Evolutionary conservation across 23 tunicate genomes (phyloP), one percentile per base, ranked within the genome.

Genomic region (Halocynthia aurantium): DNA sequence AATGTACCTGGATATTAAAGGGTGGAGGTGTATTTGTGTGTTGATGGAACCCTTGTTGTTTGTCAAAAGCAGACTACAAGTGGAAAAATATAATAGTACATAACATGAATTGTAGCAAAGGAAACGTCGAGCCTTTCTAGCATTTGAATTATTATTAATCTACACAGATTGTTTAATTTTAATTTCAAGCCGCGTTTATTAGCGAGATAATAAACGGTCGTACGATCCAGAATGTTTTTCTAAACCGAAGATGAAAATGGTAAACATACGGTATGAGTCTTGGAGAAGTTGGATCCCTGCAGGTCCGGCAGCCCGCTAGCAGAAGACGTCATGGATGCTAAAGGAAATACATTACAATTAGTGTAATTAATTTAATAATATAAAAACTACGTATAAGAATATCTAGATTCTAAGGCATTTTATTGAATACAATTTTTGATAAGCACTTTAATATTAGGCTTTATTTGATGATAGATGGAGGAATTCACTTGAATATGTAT

Each of bases 21-120:
- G 90, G 87, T 15, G 95, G 95, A 13, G 95, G 95, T 6, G 95
- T 89, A 70, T 89, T 89, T 8, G 95, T 83, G 71, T 89, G 95
- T 56, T 89, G 95, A 53, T 89, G 95, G 61, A 80, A 89, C 11
- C 84, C 88, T 61, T 77, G 82, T 61, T 89, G 95, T 75, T 89
- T 83, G 56, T 89, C 88, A 69, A 85, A 83, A 13, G 76, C 85
- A 22, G 95, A 85, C 94, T 88, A 51, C 55, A 87, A 75, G 52
- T 49, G 21, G 21, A 51, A 75, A 22, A 53, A 75, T 53, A 53
- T 50, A 53, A 13, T 8, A 31, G 60, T 9, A 53, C 10, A 9
- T 21, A 57, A 51, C 56, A 76, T 56, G 15, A 57, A 76, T 10
- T 76, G 12, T 12, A 58, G 20, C 12, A 57, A 51, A 56, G 18